Percentiles rank a stretch among this genome's conserved stretches.
phyloP scores from a whole-genome alignment of 2,797 vertebrate genomes.

The Anguilla anguilla region DNA sequence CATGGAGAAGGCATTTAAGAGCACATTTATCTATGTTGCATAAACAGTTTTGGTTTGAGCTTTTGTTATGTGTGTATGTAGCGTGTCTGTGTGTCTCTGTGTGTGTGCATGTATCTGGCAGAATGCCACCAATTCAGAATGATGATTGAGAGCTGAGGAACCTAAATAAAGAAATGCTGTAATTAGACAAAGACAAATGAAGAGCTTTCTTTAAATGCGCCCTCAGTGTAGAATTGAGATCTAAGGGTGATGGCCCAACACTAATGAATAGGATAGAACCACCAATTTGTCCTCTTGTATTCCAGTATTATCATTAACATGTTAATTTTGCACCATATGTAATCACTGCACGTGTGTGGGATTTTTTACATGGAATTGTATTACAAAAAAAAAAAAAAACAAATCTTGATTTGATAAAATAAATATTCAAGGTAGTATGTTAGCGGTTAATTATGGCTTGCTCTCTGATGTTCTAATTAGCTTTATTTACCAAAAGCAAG shows the following conservation, averaged over 20 bases:
- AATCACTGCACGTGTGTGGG: neutral
- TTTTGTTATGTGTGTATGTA: slow-evolving; percentile 41
- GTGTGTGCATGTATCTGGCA: neutral
- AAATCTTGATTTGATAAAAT: slow-evolving; percentile 9
- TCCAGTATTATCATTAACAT: neutral
- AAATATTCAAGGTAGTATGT: slow-evolving; percentile 19
- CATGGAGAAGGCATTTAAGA: neutral
- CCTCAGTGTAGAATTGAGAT: neutral
- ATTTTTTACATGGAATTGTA: neutral
- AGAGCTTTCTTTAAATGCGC: neutral
- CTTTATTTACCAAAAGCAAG: slow-evolving; percentile 23
- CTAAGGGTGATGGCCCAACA: neutral
- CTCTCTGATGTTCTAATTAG: slow-evolving; percentile 33
- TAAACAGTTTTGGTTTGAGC: neutral
- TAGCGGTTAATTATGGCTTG: slow-evolving; percentile 27
- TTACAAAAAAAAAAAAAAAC: slow-evolving; percentile 1
- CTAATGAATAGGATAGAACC: neutral
- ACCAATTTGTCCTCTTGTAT: neutral
- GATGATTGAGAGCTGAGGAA: slow-evolving; percentile 42
- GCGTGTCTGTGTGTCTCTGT: slow-evolving; percentile 47
- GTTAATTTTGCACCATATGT: neutral
- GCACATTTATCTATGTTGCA: neutral
- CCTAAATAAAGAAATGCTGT: slow-evolving; percentile 18
- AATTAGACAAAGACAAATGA: slow-evolving; percentile 47
- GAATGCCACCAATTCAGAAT: neutral